Conservation (phyloP, 2,888 invertebrate species). For the Thymelicus lineola region DNA sequence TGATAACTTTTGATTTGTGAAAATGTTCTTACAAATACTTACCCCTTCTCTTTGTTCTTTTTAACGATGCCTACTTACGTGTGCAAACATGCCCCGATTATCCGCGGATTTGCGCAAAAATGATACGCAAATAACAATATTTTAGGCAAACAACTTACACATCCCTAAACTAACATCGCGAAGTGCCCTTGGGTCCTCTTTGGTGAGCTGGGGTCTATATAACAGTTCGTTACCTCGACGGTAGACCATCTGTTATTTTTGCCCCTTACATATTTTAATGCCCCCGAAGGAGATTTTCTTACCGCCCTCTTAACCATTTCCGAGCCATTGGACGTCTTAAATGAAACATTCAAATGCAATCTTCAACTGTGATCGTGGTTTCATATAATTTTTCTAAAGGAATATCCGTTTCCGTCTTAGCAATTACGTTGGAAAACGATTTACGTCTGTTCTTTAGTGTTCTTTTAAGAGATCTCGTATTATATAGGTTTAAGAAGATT, state of each 20-base stretch:
- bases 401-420: conserved; percentile 24
- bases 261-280: conserved; percentile 81
- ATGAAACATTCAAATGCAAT: conserved; percentile 76
- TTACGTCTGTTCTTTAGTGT: conserved; percentile 7
- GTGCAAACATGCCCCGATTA: conserved; percentile 74
- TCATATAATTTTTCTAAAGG: conserved; percentile 43
- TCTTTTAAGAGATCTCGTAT: neutral
- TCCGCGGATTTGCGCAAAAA: conserved; percentile 77
- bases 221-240: conserved; percentile 73
- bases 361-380: conserved; percentile 57
- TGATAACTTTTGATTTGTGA: conserved; percentile 39
- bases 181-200: conserved; percentile 65
- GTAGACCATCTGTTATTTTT: conserved; percentile 81
- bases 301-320: conserved; percentile 69
- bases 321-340: conserved; percentile 72
- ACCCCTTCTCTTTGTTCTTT: conserved; percentile 55
- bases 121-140: conserved; percentile 82
- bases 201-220: conserved; percentile 63
- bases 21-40: conserved; percentile 36
- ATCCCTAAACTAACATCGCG: conserved; percentile 73
- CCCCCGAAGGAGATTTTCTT: conserved; percentile 65
- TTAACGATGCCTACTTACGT: conserved; percentile 60
- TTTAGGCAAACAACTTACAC: conserved; percentile 78
- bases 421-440: conserved; percentile 29
- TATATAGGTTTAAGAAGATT: neutral